Conservation (phyloP, 2,797 vertebrate species). For the Anguilla obscura region DNA sequence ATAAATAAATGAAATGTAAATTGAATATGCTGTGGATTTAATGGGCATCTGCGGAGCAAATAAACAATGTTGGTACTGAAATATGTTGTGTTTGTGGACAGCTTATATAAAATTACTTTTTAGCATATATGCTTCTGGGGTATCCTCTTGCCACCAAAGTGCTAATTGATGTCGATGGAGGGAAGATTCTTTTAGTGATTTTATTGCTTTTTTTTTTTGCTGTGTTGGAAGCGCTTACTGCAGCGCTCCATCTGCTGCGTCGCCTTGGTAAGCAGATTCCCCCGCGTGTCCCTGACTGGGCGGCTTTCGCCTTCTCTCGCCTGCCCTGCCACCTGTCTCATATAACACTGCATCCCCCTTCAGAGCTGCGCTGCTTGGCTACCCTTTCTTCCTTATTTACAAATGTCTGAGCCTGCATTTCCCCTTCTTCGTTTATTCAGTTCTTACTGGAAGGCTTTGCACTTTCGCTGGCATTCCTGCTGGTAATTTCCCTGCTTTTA, state of each 20-base stretch:
- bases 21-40: neutral
- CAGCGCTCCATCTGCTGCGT: neutral
- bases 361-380: neutral
- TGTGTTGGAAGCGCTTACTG: neutral
- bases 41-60: neutral
- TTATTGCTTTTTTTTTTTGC: neutral
- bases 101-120: neutral
- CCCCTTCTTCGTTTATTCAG: neutral
- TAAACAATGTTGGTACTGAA: neutral
- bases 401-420: neutral
- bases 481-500: neutral
- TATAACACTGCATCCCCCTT: neutral
- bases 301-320: neutral
- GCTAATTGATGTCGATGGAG: slow-evolving; percentile 7
- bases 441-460: neutral
- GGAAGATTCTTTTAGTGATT: neutral
- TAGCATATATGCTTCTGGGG: neutral
- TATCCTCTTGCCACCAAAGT: neutral
- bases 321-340: neutral
- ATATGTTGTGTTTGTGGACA: neutral
- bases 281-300: slow-evolving; percentile 4
- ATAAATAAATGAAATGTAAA: slow-evolving; percentile 3
- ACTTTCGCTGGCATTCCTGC: neutral
- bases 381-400: neutral
- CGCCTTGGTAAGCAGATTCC: slow-evolving; percentile 16